Evolutionary conservation across 2,888 invertebrate genomes (phyloP), one percentile per base, ranked within the genome.

Genomic region (Reticulitermes lucifugus): DNA sequence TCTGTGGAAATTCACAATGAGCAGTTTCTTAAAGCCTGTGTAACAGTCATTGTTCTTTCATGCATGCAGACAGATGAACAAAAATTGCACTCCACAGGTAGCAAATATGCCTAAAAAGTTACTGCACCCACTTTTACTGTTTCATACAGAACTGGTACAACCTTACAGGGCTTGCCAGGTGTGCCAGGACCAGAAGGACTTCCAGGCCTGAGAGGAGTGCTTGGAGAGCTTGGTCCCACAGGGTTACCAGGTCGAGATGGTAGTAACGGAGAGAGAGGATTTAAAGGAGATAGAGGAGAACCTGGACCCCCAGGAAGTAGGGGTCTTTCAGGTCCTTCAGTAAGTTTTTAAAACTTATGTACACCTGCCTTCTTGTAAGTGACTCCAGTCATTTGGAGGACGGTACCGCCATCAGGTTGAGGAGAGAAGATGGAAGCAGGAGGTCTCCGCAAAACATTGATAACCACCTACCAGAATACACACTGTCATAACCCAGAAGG

Each of bases 161-260:
- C 77, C 22, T 79, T 84, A 85, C 89, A 87, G 82, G 89, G 86
- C 21, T 79, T 85, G 73, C 51, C 86, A 25, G 88, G 88, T 79
- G 90, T 89, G 7, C 88, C 88, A 70, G 90, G 89, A 14, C 88
- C 88, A 84, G 90, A 91, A 86, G 92, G 92, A 29, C 87, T 89
- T 25, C 89, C 89, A 29, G 92, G 92, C 70, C 88, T 88, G 87
- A 87, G 88, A 79, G 91, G 91, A 35, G 85, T 86, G 22, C 86
- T 87, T 73, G 90, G 90, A 22, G 87, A 88, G 22, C 87, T 83
- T 41, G 89, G 89, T 29, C 86, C 71, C 25, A 60, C 84, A 87
- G 90, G 89, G 60, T 86, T 87, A 46, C 87, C 88, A 79, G 89
- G 59, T 75, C 87, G 88, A 71, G 89, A 89, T 86, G 90, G 90